Conservation (phyloP, 2,888 invertebrate species). For the Himalopsyche tibetana region DNA sequence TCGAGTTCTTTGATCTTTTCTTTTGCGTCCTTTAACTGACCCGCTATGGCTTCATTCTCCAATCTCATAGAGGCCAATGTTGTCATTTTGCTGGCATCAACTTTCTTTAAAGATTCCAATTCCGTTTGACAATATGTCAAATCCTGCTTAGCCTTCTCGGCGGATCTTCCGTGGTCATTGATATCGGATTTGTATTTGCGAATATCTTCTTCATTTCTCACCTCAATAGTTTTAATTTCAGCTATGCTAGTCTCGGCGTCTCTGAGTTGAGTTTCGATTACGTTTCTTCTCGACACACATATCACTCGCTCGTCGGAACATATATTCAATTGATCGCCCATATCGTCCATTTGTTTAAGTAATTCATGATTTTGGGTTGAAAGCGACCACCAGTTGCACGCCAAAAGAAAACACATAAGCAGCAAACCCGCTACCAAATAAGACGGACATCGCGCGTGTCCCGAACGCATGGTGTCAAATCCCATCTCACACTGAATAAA, state of each 20-base stretch:
- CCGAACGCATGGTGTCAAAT: slow-evolving; percentile 64
- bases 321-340: slow-evolving; percentile 61
- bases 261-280: slow-evolving; percentile 50
- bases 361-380: slow-evolving; percentile 63
- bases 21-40: slow-evolving; percentile 72
- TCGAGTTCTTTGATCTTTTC: slow-evolving; percentile 73
- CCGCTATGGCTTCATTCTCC: slow-evolving; percentile 73
- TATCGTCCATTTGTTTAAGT: slow-evolving; percentile 63
- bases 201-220: slow-evolving; percentile 51
- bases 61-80: slow-evolving; percentile 74
- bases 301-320: slow-evolving; percentile 60
- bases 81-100: slow-evolving; percentile 74
- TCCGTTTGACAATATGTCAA: slow-evolving; percentile 71
- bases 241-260: slow-evolving; percentile 53
- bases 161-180: slow-evolving; percentile 50
- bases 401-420: slow-evolving; percentile 60
- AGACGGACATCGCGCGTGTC: slow-evolving; percentile 62
- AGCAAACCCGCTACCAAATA: slow-evolving; percentile 59
- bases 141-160: slow-evolving; percentile 52
- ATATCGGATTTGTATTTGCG: slow-evolving; percentile 57
- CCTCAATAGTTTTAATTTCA: slow-evolving; percentile 49
- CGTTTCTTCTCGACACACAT: slow-evolving; percentile 55
- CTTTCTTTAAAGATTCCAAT: slow-evolving; percentile 73
- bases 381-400: slow-evolving; percentile 65
- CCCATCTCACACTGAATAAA: slow-evolving; percentile 59